phyloP scores from a whole-genome alignment of 2,113 vertebrate species.

The Crotalus horridus region DNA sequence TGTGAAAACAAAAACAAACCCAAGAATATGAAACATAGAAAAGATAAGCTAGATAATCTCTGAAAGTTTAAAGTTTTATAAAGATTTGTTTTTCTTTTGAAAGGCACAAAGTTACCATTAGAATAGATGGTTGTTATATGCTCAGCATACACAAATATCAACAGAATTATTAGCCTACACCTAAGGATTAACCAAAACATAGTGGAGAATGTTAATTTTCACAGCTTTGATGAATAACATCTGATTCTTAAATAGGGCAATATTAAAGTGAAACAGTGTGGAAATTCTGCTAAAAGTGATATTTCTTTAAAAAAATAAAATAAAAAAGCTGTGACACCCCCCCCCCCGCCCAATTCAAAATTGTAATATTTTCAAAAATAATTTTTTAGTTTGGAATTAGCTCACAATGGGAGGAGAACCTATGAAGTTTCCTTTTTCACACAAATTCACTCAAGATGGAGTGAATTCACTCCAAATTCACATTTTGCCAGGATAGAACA shows the following conservation, averaged over 20 bases:
- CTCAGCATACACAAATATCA: slow-evolving; percentile 68
- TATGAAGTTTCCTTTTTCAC: background rate
- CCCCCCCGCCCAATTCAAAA: background rate
- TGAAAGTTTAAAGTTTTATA: slow-evolving; percentile 69
- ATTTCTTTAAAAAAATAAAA: slow-evolving; percentile 22
- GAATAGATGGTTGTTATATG: slow-evolving; percentile 70
- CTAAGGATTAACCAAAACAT: slow-evolving; percentile 56
- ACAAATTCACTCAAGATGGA: background rate
- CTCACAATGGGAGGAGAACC: background rate
- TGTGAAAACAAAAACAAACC: slow-evolving; percentile 49
- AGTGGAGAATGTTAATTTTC: slow-evolving; percentile 71
- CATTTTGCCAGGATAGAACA: background rate
- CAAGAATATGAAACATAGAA: slow-evolving; percentile 69
- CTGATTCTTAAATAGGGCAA: slow-evolving; percentile 64
- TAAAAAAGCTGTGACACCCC: slow-evolving; percentile 25
- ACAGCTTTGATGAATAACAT: slow-evolving; percentile 68
- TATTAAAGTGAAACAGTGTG: slow-evolving; percentile 40
- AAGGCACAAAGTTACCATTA: slow-evolving; percentile 77
- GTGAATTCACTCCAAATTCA: background rate
- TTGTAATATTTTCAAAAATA: background rate
- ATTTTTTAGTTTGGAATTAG: background rate
- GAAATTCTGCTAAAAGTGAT: slow-evolving; percentile 48
- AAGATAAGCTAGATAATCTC: slow-evolving; percentile 75
- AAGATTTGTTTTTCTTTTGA: slow-evolving; percentile 57
- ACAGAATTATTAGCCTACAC: slow-evolving; percentile 63